These are phyloP conservation scores for Ptilodon capucinus DNA, from an alignment of 2,888 invertebrate species.

Conservation along the genomic window DNA sequence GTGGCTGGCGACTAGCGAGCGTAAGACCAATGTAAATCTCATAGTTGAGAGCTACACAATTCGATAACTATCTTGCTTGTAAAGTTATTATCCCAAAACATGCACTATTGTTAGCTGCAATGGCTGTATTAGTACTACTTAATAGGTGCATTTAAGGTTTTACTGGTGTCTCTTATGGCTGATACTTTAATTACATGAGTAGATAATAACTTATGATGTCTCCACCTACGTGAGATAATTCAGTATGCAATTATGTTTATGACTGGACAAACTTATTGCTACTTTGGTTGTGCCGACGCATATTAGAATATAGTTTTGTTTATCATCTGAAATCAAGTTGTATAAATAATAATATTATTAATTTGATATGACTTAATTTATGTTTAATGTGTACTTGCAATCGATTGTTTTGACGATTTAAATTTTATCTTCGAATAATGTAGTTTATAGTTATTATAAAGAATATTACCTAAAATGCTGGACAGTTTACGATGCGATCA, in stretches of 20 bases:
- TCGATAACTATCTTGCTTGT: too few relatives aligned
- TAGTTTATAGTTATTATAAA: background rate
- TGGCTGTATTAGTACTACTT: too few relatives aligned
- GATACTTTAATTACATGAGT: background rate
- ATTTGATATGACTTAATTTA: background rate
- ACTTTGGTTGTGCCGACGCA: background rate
- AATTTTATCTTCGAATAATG: background rate
- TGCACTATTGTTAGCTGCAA: too few relatives aligned
- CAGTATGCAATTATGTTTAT: background rate
- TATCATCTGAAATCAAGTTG: background rate
- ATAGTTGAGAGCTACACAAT: too few relatives aligned
- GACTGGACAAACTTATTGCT: background rate
- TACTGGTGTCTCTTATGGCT: background rate
- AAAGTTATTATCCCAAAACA: background rate
- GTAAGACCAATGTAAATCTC: too few relatives aligned
- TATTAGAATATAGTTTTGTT: background rate
- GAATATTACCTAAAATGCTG: background rate
- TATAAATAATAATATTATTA: background rate
- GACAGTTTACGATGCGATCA: background rate
- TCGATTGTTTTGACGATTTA: background rate
- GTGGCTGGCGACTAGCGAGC: too few relatives aligned
- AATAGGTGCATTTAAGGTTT: background rate
- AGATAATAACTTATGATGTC: too few relatives aligned
- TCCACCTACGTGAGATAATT: background rate
- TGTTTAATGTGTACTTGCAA: background rate